phyloP scores from a whole-genome alignment of 30 jellyfish, hydroid and myxozoan genomes.

The Clytia hemisphaerica region DNA sequence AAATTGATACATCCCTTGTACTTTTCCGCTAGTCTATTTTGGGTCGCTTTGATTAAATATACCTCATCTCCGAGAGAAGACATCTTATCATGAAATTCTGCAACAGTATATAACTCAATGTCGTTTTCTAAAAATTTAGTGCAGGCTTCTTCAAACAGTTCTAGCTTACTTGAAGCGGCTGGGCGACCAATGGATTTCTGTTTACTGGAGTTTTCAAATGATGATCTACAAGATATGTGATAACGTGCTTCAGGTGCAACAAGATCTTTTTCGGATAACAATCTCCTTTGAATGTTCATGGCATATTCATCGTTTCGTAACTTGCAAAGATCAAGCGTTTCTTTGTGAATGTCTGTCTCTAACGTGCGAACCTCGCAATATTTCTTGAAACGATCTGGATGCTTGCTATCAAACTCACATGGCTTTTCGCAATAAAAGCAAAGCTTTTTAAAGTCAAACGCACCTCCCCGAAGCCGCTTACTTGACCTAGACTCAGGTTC shows the following conservation, averaged over 20 bases:
- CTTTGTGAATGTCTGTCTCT: background rate
- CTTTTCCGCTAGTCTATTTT: background rate
- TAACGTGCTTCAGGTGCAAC: slow-evolving; percentile 3
- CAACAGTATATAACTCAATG: background rate
- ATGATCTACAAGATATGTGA: background rate
- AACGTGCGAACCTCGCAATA: slow-evolving; percentile 1
- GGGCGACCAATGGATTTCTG: background rate
- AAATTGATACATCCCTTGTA: too few species aligned
- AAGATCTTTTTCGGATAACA: background rate
- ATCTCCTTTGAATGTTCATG: background rate
- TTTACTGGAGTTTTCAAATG: background rate
- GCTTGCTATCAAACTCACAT: too few species aligned
- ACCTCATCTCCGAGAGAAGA: background rate
- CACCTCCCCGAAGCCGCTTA: too few species aligned
- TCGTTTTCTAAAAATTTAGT: background rate
- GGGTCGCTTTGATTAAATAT: background rate
- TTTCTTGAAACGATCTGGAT: background rate
- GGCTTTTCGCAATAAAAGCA: too few species aligned
- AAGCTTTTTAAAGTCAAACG: too few species aligned
- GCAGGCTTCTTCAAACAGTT: background rate
- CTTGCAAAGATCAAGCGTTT: background rate
- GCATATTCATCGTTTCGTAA: background rate
- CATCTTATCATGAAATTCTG: background rate
- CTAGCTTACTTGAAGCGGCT: background rate
- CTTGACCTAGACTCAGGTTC: too few species aligned